Evolutionary conservation across 2,113 vertebrate species (phyloP), one percentile per base, ranked within the genome.

Genomic region (Piaya cayana): DNA sequence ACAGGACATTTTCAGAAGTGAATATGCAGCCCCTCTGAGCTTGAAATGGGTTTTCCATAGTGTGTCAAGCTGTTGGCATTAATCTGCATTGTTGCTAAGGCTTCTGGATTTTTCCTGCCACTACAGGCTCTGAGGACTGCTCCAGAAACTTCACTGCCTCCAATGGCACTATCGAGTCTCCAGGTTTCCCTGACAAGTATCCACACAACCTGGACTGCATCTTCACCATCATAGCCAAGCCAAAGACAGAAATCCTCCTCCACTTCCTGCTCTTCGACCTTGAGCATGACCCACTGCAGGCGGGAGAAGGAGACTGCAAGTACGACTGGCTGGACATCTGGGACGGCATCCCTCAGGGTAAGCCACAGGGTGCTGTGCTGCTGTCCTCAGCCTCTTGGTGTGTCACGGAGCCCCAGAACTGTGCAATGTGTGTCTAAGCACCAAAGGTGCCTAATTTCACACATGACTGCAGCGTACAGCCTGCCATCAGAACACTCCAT

Each of bases 301-400:
- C 98, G 1, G 98, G 98, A 9, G 99, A 99, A 67, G 98, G 98
- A 36, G 99, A 99, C 95, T 99, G 99, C 98, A 99, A 99, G 90
- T 99, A 99, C 1, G 99, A 99, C 92, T 99, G 99, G 99, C 98
- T 99, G 94, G 99, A 99, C 94, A 99, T 99, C 96, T 99, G 99
- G 99, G 99, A 99, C 5, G 99, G 99, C 45, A 98, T 99, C 84
- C 99, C 99, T 2, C 98, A 99, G 93, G 99, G 99, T 99, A 97
- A 98, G 98, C 85, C 63, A 49, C 3, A 2, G 71, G 8, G 4
- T 32, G 36, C 92, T 45, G 6, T 4, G 1, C 37, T 64, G 37
- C 45, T 65, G 32, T 87, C 36, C 53, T 81, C 84, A 20, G 11
- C 39, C 32, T 36, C 89, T 81, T 32, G 10, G 60, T 67, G 45